Conservation (phyloP, 2,797 vertebrate species). For the Megalops cyprinoides region DNA sequence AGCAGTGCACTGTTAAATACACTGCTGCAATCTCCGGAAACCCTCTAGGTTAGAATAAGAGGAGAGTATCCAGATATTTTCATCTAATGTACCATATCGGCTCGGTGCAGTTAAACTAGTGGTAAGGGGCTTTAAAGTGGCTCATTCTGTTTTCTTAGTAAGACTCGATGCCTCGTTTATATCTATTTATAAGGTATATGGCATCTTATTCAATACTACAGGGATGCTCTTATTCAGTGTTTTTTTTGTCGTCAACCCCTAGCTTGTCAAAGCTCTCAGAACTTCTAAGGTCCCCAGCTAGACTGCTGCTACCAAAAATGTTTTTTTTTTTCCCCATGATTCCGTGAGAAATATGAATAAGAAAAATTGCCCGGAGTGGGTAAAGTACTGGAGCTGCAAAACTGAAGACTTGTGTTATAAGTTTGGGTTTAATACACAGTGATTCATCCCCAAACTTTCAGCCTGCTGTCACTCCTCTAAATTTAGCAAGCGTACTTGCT, state of each 20-base stretch:
- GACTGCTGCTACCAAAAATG: too few species aligned
- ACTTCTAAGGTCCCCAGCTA: too few species aligned
- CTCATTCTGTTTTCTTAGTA: slow-evolving; percentile 3
- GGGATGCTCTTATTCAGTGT: background rate
- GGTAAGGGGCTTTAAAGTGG: background rate
- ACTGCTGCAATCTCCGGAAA: background rate
- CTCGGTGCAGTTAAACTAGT: background rate
- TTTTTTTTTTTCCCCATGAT: background rate
- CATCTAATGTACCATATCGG: background rate
- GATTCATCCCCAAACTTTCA: slow-evolving; percentile 26
- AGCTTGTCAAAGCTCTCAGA: too few species aligned
- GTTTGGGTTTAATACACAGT: slow-evolving; percentile 8
- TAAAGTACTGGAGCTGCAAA: background rate
- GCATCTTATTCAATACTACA: too few species aligned
- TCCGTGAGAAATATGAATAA: slow-evolving; percentile 7
- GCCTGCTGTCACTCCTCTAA: slow-evolving; percentile 25
- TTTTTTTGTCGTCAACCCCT: background rate
- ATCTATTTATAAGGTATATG: background rate
- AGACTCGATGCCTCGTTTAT: background rate
- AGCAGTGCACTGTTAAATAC: background rate
- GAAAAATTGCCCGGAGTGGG: slow-evolving; percentile 3
- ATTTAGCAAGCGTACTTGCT: slow-evolving; percentile 23
- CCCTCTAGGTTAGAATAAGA: slow-evolving; percentile 2
- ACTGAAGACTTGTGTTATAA: slow-evolving; percentile 6
- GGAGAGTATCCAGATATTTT: background rate